Percentiles rank a stretch among this genome's conserved stretches.
phyloP scores from a whole-genome alignment of 2,797 vertebrate species.

The Heterohyrax brucei region DNA sequence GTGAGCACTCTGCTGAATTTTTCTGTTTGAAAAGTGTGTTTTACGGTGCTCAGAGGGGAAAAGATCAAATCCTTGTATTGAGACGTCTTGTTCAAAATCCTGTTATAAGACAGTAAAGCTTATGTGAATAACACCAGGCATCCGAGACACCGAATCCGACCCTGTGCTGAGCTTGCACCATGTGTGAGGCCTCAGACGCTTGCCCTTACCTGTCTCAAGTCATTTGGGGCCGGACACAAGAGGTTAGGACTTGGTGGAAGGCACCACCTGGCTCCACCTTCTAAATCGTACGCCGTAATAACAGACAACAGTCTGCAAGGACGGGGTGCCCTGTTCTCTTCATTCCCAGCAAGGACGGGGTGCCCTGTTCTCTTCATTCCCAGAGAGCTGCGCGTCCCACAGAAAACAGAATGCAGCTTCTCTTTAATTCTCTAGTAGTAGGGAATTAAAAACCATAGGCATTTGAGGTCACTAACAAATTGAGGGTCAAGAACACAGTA shows the following conservation, averaged over 20 bases:
- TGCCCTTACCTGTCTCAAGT: neutral
- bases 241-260: neutral
- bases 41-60: neutral
- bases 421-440: constrained; percentile 30
- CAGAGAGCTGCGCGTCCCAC: neutral
- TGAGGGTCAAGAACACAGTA: neutral
- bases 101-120: neutral
- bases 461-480: constrained; percentile 19
- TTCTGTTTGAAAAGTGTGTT: constrained; percentile 49
- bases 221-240: constrained; percentile 35
- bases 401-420: neutral
- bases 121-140: neutral
- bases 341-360: neutral
- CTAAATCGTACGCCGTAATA: neutral
- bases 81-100: constrained; percentile 4
- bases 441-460: neutral
- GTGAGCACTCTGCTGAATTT: constrained; percentile 4
- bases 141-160: constrained; percentile 14
- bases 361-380: neutral
- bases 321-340: neutral
- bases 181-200: neutral
- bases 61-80: constrained; percentile 45
- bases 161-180: neutral
- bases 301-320: neutral
- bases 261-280: neutral